These are phyloP conservation scores for Gibbula magus DNA, from an alignment of 2,888 invertebrate genomes.

Conservation along the genomic window DNA sequence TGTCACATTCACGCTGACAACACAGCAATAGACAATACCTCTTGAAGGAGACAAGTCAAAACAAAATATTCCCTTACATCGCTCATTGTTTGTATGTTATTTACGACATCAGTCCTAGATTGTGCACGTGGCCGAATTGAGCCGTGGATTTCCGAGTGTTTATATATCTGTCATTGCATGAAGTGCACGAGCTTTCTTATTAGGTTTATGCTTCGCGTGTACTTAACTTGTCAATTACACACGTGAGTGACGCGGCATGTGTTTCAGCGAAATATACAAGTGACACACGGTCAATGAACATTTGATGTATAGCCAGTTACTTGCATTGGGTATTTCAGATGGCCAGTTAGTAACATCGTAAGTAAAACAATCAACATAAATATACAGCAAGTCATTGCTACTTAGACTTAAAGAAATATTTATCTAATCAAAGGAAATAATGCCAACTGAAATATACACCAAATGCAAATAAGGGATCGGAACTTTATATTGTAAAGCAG, in stretches of 20 bases:
- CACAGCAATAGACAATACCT: not conserved
- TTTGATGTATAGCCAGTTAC: not conserved
- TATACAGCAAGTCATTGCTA: too few species aligned
- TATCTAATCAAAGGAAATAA: too few species aligned
- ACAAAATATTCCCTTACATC: not conserved
- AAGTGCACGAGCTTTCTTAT: constrained; percentile 10
- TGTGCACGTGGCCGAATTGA: not conserved
- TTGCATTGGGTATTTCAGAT: not conserved
- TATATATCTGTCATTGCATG: not conserved
- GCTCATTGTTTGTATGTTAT: not conserved
- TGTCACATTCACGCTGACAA: too few species aligned
- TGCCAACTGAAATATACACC: too few species aligned
- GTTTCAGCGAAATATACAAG: not conserved
- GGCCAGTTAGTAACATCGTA: not conserved
- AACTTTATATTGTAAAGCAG: too few species aligned
- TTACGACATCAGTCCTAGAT: not conserved
- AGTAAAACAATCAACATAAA: not conserved
- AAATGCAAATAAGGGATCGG: too few species aligned
- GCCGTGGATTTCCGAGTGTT: not conserved
- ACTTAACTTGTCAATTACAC: constrained; percentile 14
- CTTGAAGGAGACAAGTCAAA: not conserved
- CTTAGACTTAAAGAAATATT: too few species aligned
- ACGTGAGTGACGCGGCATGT: constrained; percentile 2
- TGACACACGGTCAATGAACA: not conserved
- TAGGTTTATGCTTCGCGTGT: constrained; percentile 7